These are phyloP conservation scores for Tenualosa thibaudeaui DNA, from an alignment of 2,797 vertebrate genomes.

Conservation along the genomic window DNA sequence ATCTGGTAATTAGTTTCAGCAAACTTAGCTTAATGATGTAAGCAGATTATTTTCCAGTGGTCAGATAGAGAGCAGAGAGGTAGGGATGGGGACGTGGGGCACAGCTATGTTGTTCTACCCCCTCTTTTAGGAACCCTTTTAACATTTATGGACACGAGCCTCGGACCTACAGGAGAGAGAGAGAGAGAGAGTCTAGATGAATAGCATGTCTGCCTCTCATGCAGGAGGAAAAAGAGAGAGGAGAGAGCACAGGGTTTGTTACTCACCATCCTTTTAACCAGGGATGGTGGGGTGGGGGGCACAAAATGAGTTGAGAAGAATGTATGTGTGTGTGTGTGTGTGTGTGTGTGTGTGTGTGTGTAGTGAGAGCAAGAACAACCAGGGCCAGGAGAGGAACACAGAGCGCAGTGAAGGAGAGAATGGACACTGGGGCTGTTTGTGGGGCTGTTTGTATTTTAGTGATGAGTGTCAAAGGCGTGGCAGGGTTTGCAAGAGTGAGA, in stretches of 20 bases:
- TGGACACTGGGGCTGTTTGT: neutral
- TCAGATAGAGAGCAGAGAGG: constrained; percentile 63
- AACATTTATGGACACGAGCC: constrained; percentile 56
- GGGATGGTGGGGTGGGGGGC: neutral
- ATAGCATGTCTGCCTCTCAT: constrained; percentile 36
- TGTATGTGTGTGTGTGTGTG: neutral
- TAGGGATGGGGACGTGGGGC: constrained; percentile 34
- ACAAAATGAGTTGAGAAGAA: neutral
- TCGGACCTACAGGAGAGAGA: constrained; percentile 43
- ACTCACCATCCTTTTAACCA: neutral
- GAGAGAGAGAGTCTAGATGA: constrained; percentile 50
- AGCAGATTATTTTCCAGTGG: constrained; percentile 93
- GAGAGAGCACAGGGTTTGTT: neutral
- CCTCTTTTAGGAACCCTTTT: constrained; percentile 52
- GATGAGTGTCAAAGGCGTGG: constrained; percentile 15
- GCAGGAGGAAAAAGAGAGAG: neutral
- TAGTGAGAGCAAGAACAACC: neutral
- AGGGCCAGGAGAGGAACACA: neutral
- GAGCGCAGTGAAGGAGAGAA: neutral
- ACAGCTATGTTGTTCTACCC: neutral
- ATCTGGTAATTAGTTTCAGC: constrained; percentile 97
- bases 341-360: constrained; percentile 2
- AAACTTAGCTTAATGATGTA: constrained; percentile 96
- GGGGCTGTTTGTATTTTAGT: constrained; percentile 18
- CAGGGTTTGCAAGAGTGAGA: neutral